Evolutionary conservation across 2,113 vertebrate species (phyloP).

Genomic region (Eublepharis macularius): DNA sequence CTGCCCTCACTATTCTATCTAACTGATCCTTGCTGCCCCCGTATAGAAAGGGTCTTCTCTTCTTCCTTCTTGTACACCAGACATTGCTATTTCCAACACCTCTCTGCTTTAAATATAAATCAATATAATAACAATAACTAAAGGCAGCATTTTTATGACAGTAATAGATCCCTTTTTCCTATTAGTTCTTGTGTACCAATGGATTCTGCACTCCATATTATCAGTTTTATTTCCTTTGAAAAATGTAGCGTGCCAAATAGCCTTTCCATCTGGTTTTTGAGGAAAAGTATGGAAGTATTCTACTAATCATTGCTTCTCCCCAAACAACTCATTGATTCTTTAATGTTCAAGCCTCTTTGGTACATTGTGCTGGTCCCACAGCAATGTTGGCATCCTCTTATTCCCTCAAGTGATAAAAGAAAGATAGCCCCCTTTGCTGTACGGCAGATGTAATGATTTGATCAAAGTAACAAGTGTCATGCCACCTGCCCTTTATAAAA

Average conservation of each 20-base stretch:
- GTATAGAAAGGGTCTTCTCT: too few species aligned
- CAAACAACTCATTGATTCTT: constrained; percentile 22
- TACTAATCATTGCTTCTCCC: background rate
- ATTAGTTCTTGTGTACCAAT: background rate
- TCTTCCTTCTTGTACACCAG: too few species aligned
- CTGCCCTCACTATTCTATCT: too few species aligned
- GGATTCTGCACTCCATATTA: background rate
- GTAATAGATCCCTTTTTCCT: background rate
- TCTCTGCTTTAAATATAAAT: background rate
- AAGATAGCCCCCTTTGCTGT: background rate
- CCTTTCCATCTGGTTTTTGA: background rate
- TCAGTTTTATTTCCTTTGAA: background rate
- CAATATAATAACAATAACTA: background rate
- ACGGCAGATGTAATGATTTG: constrained; percentile 32
- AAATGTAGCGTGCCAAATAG: background rate
- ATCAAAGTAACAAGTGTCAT: constrained; percentile 2
- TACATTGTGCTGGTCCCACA: background rate
- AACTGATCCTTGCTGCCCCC: too few species aligned
- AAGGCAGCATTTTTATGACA: background rate
- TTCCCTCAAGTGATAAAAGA: background rate
- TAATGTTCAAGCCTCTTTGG: constrained; percentile 15
- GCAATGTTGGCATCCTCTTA: background rate
- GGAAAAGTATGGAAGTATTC: background rate
- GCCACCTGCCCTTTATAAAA: constrained; percentile 22
- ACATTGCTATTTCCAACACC: too few species aligned